Evolutionary conservation across 2,888 invertebrate species (phyloP), one percentile per base, ranked within the genome.

Genomic region (Lasioglossum villosulum): DNA sequence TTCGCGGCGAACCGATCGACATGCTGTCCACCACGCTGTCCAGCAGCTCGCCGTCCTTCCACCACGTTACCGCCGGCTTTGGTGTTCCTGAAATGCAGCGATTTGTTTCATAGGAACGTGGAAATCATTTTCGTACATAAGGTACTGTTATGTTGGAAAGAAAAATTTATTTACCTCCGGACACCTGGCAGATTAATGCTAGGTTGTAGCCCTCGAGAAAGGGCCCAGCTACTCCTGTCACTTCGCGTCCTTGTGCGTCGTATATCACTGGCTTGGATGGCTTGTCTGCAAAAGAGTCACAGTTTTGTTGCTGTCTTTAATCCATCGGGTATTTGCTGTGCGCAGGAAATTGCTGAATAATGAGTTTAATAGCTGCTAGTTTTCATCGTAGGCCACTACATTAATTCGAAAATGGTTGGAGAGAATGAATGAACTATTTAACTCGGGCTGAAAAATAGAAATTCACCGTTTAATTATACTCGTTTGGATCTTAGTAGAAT

Each of bases 191-290:
- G 86, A 97, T 97, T 82, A 98, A 96, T 90, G 97, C 97, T 83
- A 98, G 96, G 93, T 97, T 97, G 93, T 97, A 97, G 78, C 98
- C 98, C 95, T 98, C 98, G 91, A 98, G 96, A 94, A 98, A 98
- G 23, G 98, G 98, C 78, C 98, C 98, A 42, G 98, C 98, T 81
- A 96, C 96, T 78, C 97, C 97, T 83, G 97, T 96, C 91, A 98
- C 97, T 95, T 98, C 98, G 90, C 97, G 96, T 80, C 98, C 98
- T 95, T 97, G 97, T 80, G 97, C 97, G 95, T 98, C 98, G 94
- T 98, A 98, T 95, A 98, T 97, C 93, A 97, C 96, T 80, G 98
- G 98, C 86, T 96, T 96, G 92, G 97, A 97, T 85, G 98, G 98
- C 89, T 97, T 97, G 93, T 97, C 98, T 98, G 96, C 82, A 95